Evolutionary conservation across 1,140 invertebrate genomes (phyloP).

Genomic region (Formica selysi): DNA sequence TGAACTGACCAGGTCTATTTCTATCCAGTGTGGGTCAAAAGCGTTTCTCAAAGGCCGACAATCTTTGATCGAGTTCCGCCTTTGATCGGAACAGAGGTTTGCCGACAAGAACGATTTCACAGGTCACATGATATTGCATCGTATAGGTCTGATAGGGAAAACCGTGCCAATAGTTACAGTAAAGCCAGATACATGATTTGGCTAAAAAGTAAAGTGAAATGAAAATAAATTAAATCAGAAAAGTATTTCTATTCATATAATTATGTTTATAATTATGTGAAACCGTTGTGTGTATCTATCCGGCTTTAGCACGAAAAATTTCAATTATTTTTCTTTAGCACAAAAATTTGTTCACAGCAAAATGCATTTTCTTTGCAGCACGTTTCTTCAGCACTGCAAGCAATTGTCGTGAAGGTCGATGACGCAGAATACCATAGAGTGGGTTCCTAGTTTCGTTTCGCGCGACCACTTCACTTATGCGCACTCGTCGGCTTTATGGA

Average conservation of each 20-base stretch:
- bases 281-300: neutral
- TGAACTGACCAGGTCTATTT: slow-evolving; percentile 60
- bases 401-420: slow-evolving; percentile 69
- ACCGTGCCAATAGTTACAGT: neutral
- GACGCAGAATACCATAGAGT: slow-evolving; percentile 66
- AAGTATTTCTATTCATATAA: neutral
- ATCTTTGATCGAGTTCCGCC: slow-evolving; percentile 61
- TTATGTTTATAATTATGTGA: neutral
- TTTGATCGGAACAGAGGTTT: slow-evolving; percentile 61
- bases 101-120: slow-evolving; percentile 50
- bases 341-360: neutral
- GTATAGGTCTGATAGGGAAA: neutral
- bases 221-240: neutral
- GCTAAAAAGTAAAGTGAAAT: neutral
- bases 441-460: slow-evolving; percentile 75
- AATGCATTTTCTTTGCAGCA: slow-evolving; percentile 10
- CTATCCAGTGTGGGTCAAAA: slow-evolving; percentile 52
- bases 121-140: slow-evolving; percentile 35
- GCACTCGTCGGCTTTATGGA: slow-evolving; percentile 78
- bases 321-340: neutral
- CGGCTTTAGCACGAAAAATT: neutral
- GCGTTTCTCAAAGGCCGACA: slow-evolving; percentile 66
- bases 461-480: slow-evolving; percentile 78
- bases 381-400: slow-evolving; percentile 41
- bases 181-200: slow-evolving; percentile 1